A percentile compares a stretch with the other conserved stretches of the same genome.
Conservation (phyloP, 2,797 vertebrate genomes). For the Chaetodon trifasciatus region DNA sequence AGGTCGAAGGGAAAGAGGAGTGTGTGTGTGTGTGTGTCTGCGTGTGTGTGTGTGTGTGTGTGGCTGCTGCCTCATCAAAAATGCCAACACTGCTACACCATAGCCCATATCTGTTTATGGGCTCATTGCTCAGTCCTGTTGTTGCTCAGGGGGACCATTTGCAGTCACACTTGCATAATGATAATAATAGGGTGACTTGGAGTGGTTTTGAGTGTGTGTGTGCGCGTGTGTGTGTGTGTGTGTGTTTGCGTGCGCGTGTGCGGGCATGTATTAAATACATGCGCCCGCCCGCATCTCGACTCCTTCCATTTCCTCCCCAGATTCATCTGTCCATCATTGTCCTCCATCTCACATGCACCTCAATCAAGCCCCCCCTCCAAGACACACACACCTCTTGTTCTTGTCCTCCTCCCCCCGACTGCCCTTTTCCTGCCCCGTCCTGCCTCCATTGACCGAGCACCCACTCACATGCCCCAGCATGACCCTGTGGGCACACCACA, state of each 20-base stretch:
- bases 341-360: constrained; percentile 22
- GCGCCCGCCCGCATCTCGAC: too few species aligned
- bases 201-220: constrained; percentile 62
- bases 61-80: constrained; percentile 77
- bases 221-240: constrained; percentile 26
- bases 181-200: constrained; percentile 80
- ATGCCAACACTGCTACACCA: constrained; percentile 74
- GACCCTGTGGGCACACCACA: constrained; percentile 57
- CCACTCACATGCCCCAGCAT: constrained; percentile 58
- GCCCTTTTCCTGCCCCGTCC: constrained; percentile 24
- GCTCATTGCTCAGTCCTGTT: constrained; percentile 77
- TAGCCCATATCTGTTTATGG: constrained; percentile 76
- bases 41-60: constrained; percentile 35
- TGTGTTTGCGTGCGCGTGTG: constrained; percentile 18
- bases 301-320: constrained; percentile 35
- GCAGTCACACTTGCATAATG: constrained; percentile 83
- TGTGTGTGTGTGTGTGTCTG: constrained; percentile 49
- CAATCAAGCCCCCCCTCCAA: not conserved
- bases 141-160: constrained; percentile 81
- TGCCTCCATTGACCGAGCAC: constrained; percentile 36
- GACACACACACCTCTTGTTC: not conserved
- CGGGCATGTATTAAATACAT: too few species aligned
- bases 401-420: constrained; percentile 14
- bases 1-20: constrained; percentile 77
- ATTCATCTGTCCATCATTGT: constrained; percentile 52